Evolutionary conservation across 2,888 invertebrate species (phyloP).

Genomic region (Craniophora ligustri): DNA sequence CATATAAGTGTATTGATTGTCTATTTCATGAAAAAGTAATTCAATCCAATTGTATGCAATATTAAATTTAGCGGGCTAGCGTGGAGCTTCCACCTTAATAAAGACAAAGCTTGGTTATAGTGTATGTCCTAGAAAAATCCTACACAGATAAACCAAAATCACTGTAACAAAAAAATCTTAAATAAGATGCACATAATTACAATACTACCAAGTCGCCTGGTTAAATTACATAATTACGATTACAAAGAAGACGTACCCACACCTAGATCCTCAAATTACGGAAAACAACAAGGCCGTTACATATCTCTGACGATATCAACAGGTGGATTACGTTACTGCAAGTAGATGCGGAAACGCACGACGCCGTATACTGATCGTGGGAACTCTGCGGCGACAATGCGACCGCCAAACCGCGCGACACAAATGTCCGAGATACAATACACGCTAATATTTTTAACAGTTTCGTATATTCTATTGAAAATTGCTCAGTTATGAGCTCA

Average conservation of each 20-base stretch:
- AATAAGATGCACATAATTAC: constrained; percentile 8
- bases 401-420: constrained; percentile 42
- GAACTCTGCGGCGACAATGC: constrained; percentile 45
- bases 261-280: constrained; percentile 38
- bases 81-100: too few relatives aligned
- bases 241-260: constrained; percentile 31
- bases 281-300: constrained; percentile 40
- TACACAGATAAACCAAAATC: too few relatives aligned
- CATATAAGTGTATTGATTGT: too few relatives aligned
- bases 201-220: constrained; percentile 16
- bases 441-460: constrained; percentile 49
- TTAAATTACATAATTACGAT: constrained; percentile 30
- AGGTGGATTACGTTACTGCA: constrained; percentile 13
- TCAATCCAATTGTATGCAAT: too few relatives aligned
- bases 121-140: too few relatives aligned
- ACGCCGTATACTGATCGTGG: constrained; percentile 41
- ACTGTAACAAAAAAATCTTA: too few relatives aligned
- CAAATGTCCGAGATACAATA: constrained; percentile 39
- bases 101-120: too few relatives aligned
- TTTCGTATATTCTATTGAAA: constrained; percentile 38
- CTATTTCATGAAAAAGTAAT: too few relatives aligned
- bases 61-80: too few relatives aligned
- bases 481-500: constrained; percentile 32
- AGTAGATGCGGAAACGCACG: constrained; percentile 16
- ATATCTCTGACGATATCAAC: constrained; percentile 15